A percentile compares a stretch with the other conserved stretches of the same genome.
phyloP scores from a whole-genome alignment of 2,113 vertebrate genomes.

The Morone chrysops region DNA sequence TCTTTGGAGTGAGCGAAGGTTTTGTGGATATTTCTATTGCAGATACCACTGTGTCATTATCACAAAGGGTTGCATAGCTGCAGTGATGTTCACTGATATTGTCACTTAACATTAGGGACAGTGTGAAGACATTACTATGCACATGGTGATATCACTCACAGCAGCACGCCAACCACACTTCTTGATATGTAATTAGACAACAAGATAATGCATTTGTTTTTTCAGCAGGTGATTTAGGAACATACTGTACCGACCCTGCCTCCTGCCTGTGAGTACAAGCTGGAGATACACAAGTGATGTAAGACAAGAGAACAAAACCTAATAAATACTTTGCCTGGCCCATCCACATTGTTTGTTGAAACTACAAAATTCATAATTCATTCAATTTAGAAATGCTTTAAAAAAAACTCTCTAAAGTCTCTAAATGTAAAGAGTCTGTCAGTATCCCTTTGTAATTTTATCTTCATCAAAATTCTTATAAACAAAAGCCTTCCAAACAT shows the following conservation, averaged over 20 bases:
- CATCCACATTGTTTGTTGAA: slow-evolving; percentile 4
- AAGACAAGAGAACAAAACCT: slow-evolving; percentile 14
- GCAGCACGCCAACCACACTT: neutral
- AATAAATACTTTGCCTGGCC: neutral
- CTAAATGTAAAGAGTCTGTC: no score
- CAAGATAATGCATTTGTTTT: slow-evolving; percentile 20
- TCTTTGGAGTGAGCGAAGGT: neutral
- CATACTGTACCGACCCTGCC: slow-evolving; percentile 22
- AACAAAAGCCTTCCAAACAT: neutral
- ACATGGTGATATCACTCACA: slow-evolving; percentile 7
- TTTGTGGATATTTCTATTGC: neutral
- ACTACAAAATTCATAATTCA: neutral
- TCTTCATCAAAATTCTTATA: neutral
- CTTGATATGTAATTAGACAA: slow-evolving; percentile 35
- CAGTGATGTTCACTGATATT: neutral
- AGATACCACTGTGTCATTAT: neutral
- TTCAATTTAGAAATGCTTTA: no score
- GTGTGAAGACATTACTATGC: neutral
- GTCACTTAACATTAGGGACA: neutral
- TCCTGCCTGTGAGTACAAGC: slow-evolving; percentile 5
- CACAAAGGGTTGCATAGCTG: neutral
- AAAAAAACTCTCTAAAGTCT: no score
- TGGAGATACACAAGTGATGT: slow-evolving; percentile 3
- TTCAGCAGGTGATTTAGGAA: slow-evolving; percentile 36
- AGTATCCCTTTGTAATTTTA: neutral